These are phyloP conservation scores for Drosophila melanogaster DNA, from an alignment of 1,140 invertebrate species.

Conservation along the genomic window DNA sequence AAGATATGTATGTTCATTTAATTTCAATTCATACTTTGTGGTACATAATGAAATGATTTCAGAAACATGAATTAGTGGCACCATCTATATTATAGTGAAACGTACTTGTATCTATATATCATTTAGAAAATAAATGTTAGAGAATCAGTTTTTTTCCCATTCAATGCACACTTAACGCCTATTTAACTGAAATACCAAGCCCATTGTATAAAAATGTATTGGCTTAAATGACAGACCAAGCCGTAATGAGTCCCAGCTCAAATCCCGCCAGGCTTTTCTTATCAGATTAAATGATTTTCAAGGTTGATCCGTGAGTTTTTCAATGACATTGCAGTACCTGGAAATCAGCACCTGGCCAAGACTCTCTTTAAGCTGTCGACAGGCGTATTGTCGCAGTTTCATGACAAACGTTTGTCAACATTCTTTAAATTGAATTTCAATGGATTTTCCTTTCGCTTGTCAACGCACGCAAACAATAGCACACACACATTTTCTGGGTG, in stretches of 20 bases:
- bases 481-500: neutral
- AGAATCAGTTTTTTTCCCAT: neutral
- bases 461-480: slow-evolving; percentile 50
- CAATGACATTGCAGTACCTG: slow-evolving; percentile 44
- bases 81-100: too few relatives aligned
- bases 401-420: slow-evolving; percentile 67
- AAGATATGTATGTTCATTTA: too few relatives aligned
- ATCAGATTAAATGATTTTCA: slow-evolving; percentile 36
- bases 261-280: slow-evolving; percentile 32
- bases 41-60: too few relatives aligned
- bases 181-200: neutral
- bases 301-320: slow-evolving; percentile 26
- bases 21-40: too few relatives aligned
- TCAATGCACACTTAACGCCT: neutral
- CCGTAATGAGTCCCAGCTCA: slow-evolving; percentile 24
- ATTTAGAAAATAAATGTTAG: too few relatives aligned
- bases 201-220: neutral
- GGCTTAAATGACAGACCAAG: slow-evolving; percentile 9
- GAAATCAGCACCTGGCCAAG: slow-evolving; percentile 28
- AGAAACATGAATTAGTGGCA: too few relatives aligned
- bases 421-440: slow-evolving; percentile 66
- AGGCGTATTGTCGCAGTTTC: slow-evolving; percentile 21
- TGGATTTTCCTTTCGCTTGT: slow-evolving; percentile 63
- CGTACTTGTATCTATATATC: too few relatives aligned
- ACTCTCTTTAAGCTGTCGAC: slow-evolving; percentile 43